phyloP scores from a whole-genome alignment of 2,797 vertebrate species.

The Acanthiza pusilla region DNA sequence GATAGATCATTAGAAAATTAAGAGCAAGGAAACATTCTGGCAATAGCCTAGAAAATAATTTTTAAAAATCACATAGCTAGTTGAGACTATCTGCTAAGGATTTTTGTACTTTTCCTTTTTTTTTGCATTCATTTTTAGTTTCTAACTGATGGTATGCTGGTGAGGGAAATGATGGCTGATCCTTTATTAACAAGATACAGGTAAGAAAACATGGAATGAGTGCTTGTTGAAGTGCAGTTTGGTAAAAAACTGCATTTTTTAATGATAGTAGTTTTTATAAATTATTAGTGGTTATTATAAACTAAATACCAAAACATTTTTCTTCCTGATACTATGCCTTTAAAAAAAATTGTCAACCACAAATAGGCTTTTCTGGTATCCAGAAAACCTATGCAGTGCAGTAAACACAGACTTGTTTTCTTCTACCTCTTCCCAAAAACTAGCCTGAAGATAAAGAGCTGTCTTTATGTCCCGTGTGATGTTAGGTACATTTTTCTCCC shows the following conservation, averaged over 20 bases:
- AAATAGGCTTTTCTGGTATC: neutral
- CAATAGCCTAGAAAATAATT: neutral
- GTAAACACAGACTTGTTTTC: neutral
- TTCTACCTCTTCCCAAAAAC: neutral
- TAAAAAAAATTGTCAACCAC: neutral
- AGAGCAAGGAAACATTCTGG: neutral
- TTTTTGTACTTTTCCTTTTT: neutral
- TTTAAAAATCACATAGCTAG: neutral
- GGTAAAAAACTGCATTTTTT: neutral
- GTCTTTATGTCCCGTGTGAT: rapidly evolving
- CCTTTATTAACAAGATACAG: constrained; percentile 96
- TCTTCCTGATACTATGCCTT: neutral
- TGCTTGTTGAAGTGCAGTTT: neutral
- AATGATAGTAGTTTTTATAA: neutral
- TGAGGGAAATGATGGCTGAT: constrained; percentile 98
- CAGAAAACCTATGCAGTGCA: neutral
- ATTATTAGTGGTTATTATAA: neutral
- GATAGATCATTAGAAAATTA: neutral
- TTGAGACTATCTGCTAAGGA: neutral
- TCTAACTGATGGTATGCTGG: constrained; percentile 96
- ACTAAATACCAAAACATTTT: neutral
- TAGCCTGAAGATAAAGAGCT: neutral
- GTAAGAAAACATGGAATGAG: constrained; percentile 63
- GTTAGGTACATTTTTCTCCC: neutral
- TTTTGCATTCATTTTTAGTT: constrained; percentile 79